These are phyloP conservation scores for Epizoanthus rinbou DNA, from an alignment of 92 coral and sea anemone genomes.

Conservation along the genomic window DNA sequence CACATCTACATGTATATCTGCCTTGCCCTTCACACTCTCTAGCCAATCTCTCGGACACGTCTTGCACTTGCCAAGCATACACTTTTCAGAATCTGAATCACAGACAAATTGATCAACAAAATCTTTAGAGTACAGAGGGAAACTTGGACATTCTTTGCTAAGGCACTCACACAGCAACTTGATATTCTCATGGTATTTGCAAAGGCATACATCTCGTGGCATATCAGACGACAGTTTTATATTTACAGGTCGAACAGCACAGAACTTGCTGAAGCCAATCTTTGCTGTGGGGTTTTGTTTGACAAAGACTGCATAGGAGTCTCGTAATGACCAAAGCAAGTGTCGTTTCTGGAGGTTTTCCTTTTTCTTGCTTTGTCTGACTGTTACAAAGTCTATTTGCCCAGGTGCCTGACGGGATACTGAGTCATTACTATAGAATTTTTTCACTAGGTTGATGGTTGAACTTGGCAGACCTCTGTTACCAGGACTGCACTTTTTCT, in stretches of 20 bases:
- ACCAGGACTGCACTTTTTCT: neutral
- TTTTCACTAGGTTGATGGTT: neutral
- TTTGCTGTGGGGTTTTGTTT: conserved; percentile 49
- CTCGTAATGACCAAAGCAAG: conserved; percentile 37
- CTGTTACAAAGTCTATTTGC: conserved; percentile 56
- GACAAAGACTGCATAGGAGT: conserved; percentile 51
- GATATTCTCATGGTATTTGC: conserved; percentile 64
- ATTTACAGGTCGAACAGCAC: conserved; percentile 58
- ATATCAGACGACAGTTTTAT: conserved; percentile 53
- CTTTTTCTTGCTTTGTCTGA: conserved; percentile 50
- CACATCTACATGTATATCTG: neutral
- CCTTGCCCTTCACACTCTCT: conserved; percentile 25
- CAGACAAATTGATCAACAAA: conserved; percentile 58
- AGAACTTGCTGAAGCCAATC: conserved; percentile 52
- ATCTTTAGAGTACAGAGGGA: conserved; percentile 44
- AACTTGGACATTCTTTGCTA: conserved; percentile 45
- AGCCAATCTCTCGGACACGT: conserved; percentile 61
- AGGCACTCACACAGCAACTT: conserved; percentile 57
- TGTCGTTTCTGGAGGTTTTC: conserved; percentile 35
- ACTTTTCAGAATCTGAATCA: conserved; percentile 32
- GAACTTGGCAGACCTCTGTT: conserved; percentile 9
- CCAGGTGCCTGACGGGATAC: conserved; percentile 62
- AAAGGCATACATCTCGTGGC: conserved; percentile 51
- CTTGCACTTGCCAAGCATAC: conserved; percentile 61
- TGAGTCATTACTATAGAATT: neutral